Conservation (phyloP, 2,797 vertebrate genomes). For the Thunnus albacares region DNA sequence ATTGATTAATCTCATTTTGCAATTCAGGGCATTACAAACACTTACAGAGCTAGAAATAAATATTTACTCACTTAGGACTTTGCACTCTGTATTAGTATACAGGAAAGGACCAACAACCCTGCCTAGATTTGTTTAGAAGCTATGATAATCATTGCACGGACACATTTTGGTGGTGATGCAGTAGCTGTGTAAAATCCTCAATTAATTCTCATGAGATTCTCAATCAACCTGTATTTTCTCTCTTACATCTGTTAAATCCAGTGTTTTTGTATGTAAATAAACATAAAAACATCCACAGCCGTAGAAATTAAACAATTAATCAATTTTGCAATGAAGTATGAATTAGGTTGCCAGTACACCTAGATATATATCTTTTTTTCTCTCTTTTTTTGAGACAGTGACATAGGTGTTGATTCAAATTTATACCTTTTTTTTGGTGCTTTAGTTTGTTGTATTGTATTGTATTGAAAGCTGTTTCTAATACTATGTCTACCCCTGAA, state of each 20-base stretch:
- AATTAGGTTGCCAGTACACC: no score
- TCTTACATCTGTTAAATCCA: background rate
- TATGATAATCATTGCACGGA: constrained; percentile 18
- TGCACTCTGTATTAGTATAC: constrained; percentile 35
- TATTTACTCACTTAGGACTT: constrained; percentile 25
- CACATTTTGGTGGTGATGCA: constrained; percentile 9
- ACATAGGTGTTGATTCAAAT: no score
- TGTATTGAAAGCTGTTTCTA: background rate
- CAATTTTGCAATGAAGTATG: no score
- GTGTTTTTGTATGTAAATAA: background rate
- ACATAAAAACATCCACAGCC: background rate
- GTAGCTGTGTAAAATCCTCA: background rate
- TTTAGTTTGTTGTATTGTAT: background rate
- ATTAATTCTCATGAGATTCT: background rate
- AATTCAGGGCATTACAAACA: constrained; percentile 40
- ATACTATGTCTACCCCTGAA: background rate
- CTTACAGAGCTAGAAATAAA: constrained; percentile 39
- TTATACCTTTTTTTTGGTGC: no score
- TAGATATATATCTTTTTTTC: no score
- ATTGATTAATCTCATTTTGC: constrained; percentile 53
- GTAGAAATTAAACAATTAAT: no score
- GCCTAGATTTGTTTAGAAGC: constrained; percentile 22
- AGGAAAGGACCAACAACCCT: constrained; percentile 4
- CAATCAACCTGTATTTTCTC: background rate
- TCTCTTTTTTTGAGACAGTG: no score